phyloP scores from a whole-genome alignment of 2,113 vertebrate genomes.

The Condylura cristata region DNA sequence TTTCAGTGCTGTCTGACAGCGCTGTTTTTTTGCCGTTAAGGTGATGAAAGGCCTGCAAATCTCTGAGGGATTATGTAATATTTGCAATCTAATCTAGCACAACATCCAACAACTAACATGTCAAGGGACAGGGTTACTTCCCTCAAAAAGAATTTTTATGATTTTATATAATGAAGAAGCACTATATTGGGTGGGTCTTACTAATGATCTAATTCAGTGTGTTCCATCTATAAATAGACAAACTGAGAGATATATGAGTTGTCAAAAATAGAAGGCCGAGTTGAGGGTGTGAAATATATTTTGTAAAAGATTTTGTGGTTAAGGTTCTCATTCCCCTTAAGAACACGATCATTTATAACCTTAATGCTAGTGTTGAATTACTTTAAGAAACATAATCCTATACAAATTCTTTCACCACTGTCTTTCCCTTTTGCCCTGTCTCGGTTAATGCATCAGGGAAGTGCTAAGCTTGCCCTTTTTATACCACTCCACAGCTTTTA shows the following conservation, averaged over 20 bases:
- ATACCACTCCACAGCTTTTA: no score
- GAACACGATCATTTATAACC: not conserved
- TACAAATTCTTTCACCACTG: not conserved
- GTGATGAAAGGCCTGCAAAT: not conserved
- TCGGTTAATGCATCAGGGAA: not conserved
- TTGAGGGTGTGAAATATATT: not conserved
- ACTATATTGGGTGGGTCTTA: not conserved
- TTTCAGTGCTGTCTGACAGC: not conserved
- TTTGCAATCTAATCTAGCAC: not conserved
- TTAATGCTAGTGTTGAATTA: not conserved
- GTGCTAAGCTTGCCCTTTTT: not conserved
- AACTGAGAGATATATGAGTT: not conserved
- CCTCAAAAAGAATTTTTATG: slow-evolving; percentile 56
- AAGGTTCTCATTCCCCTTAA: slow-evolving; percentile 24
- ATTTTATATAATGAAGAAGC: not conserved
- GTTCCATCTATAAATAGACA: slow-evolving; percentile 30
- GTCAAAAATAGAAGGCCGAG: not conserved
- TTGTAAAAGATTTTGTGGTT: not conserved
- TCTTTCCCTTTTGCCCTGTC: not conserved
- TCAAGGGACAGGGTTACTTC: slow-evolving; percentile 36
- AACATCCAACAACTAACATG: not conserved
- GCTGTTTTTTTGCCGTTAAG: not conserved
- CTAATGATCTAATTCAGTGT: not conserved
- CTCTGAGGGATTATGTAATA: slow-evolving; percentile 47
- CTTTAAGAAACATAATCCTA: not conserved